Percentiles rank a stretch among this genome's conserved stretches.
phyloP scores from a whole-genome alignment of 2,888 invertebrate genomes.

The Ceriagrion tenellum region DNA sequence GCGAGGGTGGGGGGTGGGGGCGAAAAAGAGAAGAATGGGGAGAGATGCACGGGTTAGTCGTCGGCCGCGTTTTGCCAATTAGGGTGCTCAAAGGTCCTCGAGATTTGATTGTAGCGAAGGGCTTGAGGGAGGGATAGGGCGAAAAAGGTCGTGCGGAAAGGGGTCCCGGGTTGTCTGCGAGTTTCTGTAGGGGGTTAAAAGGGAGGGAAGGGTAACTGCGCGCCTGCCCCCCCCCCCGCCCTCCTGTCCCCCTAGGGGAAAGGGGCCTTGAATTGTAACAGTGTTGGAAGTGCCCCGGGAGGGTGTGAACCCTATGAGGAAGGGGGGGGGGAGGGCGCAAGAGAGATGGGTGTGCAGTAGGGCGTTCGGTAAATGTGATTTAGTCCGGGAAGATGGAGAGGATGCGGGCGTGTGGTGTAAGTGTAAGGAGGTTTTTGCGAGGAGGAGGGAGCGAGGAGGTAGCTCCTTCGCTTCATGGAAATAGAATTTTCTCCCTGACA shows the following conservation, averaged over 20 bases:
- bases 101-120: conserved; percentile 15
- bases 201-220: not conserved
- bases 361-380: not conserved
- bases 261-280: not conserved
- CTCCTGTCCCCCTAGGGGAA: not conserved
- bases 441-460: not conserved
- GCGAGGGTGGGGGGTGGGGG: not conserved
- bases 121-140: not conserved
- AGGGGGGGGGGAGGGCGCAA: not conserved
- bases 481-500: conserved; percentile 12
- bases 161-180: not conserved
- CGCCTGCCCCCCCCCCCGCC: not conserved
- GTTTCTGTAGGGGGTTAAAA: not conserved
- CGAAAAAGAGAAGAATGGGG: not conserved
- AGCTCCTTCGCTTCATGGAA: not conserved
- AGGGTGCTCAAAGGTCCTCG: conserved; percentile 33
- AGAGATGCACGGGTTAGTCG: not conserved
- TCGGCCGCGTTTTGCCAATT: conserved; percentile 27
- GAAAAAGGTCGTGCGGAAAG: not conserved
- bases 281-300: not conserved
- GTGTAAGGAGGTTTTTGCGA: not conserved
- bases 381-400: not conserved
- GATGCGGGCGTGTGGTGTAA: not conserved
- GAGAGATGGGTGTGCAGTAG: not conserved
- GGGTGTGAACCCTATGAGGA: not conserved